Evolutionary conservation across 1,140 invertebrate genomes (phyloP).

Genomic region (Papilio machaon): DNA sequence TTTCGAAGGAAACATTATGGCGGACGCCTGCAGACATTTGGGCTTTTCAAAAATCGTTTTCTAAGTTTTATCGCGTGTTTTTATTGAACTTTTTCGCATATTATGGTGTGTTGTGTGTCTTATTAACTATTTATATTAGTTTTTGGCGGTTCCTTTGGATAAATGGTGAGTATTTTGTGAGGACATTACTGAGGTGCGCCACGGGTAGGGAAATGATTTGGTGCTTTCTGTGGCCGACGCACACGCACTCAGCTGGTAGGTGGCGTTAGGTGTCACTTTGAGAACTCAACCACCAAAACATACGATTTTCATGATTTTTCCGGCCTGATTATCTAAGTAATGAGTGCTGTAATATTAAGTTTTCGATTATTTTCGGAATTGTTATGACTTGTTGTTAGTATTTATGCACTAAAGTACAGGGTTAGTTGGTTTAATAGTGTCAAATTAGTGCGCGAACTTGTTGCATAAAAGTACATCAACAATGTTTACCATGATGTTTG

Average conservation of each 20-base stretch:
- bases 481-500: slow-evolving; percentile 74
- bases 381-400: slow-evolving; percentile 41
- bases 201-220: slow-evolving; percentile 83
- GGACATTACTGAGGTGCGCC: slow-evolving; percentile 81
- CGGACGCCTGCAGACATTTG: slow-evolving; percentile 81
- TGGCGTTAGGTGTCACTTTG: slow-evolving; percentile 79
- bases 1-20: slow-evolving; percentile 83
- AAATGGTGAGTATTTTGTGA: slow-evolving; percentile 79
- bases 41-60: slow-evolving; percentile 83
- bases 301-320: slow-evolving; percentile 80
- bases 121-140: slow-evolving; percentile 77
- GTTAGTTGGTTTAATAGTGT: slow-evolving; percentile 52
- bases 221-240: slow-evolving; percentile 82
- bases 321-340: slow-evolving; percentile 72
- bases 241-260: slow-evolving; percentile 82
- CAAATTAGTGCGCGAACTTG: slow-evolving; percentile 68
- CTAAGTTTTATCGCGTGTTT: slow-evolving; percentile 81
- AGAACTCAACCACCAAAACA: slow-evolving; percentile 75
- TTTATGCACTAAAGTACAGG: slow-evolving; percentile 50
- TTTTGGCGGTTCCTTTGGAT: slow-evolving; percentile 76
- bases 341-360: slow-evolving; percentile 59
- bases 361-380: slow-evolving; percentile 54
- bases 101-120: slow-evolving; percentile 79
- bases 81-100: slow-evolving; percentile 82
- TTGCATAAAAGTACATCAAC: slow-evolving; percentile 57